Conservation (phyloP, 2,113 vertebrate species). For the Ammospiza nelsoni region DNA sequence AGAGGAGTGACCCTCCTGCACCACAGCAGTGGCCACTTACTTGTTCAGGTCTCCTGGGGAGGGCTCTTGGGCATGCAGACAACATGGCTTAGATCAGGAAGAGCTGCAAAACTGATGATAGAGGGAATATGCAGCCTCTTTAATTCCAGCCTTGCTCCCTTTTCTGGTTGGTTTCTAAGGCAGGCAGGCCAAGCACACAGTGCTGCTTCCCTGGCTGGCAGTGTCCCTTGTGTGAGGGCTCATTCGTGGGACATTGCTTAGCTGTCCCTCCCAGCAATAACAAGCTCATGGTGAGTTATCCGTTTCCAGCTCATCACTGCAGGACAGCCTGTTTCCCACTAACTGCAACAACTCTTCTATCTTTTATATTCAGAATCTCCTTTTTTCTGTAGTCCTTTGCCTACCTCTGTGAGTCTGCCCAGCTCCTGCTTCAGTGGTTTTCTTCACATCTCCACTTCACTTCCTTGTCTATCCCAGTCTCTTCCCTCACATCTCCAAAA, state of each 20-base stretch:
- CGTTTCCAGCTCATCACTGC: neutral
- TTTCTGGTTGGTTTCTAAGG: neutral
- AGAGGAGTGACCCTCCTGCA: rapidly evolving
- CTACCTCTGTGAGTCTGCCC: neutral
- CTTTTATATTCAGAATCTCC: neutral
- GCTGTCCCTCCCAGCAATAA: neutral
- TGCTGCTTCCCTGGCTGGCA: neutral
- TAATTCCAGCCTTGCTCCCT: neutral
- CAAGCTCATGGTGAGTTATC: rapidly evolving
- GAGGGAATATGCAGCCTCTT: neutral
- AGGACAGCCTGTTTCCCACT: neutral
- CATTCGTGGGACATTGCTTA: neutral
- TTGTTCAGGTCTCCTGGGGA: neutral
- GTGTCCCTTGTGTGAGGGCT: neutral
- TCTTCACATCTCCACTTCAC: neutral
- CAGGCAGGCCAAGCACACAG: rapidly evolving
- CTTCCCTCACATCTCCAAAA: neutral
- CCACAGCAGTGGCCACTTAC: neutral
- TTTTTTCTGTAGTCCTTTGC: neutral
- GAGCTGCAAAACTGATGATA: neutral
- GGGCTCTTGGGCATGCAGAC: neutral
- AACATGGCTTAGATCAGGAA: neutral
- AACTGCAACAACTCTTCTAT: neutral
- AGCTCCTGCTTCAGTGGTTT: neutral
- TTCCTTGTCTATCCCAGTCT: neutral